phyloP scores from a whole-genome alignment of 2,888 invertebrate species.

The Agriotes lineatus region DNA sequence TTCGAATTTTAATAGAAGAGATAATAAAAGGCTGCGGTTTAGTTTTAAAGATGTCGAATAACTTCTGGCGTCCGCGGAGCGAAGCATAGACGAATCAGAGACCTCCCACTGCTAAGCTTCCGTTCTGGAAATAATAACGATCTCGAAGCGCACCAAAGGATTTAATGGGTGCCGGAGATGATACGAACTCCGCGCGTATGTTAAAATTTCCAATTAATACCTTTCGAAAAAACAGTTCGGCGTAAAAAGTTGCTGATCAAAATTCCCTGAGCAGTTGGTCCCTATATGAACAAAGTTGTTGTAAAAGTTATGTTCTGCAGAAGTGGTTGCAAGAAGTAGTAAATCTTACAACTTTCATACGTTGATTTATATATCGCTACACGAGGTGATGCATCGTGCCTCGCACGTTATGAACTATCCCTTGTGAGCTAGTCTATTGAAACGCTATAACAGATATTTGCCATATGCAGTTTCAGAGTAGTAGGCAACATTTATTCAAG shows the following conservation, averaged over 20 bases:
- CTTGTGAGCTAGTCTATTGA: constrained; percentile 30
- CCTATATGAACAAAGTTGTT: constrained; percentile 33
- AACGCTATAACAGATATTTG: constrained; percentile 25
- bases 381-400: constrained; percentile 38
- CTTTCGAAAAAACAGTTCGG: constrained; percentile 8
- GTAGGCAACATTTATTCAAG: not conserved
- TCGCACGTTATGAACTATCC: constrained; percentile 37
- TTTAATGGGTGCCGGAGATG: constrained; percentile 7
- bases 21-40: constrained; percentile 16
- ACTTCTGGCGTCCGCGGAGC: constrained; percentile 33
- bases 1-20: not conserved
- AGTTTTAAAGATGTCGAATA: constrained; percentile 40
- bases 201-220: constrained; percentile 10
- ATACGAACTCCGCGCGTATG: not conserved
- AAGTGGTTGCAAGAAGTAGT: constrained; percentile 36
- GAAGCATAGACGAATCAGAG: constrained; percentile 20
- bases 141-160: constrained; percentile 24
- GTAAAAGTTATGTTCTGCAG: constrained; percentile 34
- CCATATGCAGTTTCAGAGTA: constrained; percentile 19
- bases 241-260: constrained; percentile 20
- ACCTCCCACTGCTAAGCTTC: constrained; percentile 36
- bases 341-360: constrained; percentile 40
- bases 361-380: constrained; percentile 40
- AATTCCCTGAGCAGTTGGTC: constrained; percentile 28
- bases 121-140: constrained; percentile 38